Base-by-base conservation (phyloP, 2,888 invertebrate genomes). In the Acrobeloides nanus region DNA sequence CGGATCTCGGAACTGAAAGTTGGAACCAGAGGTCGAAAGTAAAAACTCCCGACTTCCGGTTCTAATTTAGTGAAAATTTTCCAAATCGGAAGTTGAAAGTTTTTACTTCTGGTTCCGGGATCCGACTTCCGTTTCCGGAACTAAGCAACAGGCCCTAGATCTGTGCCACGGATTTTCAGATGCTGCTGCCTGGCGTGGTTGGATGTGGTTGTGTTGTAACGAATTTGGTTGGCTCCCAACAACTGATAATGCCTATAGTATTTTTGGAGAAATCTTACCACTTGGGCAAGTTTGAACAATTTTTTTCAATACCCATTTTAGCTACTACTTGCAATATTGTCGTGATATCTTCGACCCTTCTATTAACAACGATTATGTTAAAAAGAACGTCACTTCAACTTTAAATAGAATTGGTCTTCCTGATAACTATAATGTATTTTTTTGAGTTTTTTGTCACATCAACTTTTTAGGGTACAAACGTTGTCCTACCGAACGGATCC, bases 401-500 rank as follows among this genome's bases (percentile, higher is more conserved):
- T 25, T 51, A 38, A 18, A 48, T 12, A 27, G 27, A 24, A 38
- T 32, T 33, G 48, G 48, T 12, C 31, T 32, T 12, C 38, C 51
- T 4, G 48, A 48, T 25, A 21, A 48, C 20, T 48, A 38, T 39
- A 48, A 48, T 7, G 46, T 43, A 8, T 29, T 29, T 8, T n/a
- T 29, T 8, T 12, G 8, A 10, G 29, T 29, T 29, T 29, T n/a
- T 29, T n/a, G 8, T 7, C 6, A 12, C n/a, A n/a, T n/a, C n/a
- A n/a, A n/a, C n/a, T n/a, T 12, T 50, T 43, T 12, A 50, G 50
- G 52, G 37, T 15, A 56, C 60, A 5, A 67, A 67, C 35, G 52
- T 67, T 12, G 59, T 67, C 10, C 47, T 67, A 5, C 66, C 67
- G 4, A 67, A 67, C 42, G 67, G 67, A 1, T 55, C 53, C 2